Conservation (phyloP, 2,888 invertebrate species). For the Napeogenes sylphis region DNA sequence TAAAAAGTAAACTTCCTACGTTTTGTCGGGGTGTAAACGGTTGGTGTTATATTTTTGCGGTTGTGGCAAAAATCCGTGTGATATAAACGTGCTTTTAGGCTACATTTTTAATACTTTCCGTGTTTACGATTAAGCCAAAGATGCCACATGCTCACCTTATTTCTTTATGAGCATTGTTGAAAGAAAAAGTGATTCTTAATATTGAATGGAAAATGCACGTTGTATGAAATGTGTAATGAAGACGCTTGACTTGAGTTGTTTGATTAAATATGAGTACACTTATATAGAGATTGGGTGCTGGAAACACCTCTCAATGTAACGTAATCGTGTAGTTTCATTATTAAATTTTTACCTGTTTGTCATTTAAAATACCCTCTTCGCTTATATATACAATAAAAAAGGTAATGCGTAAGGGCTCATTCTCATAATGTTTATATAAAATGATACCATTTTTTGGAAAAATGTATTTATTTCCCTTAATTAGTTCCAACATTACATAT, state of each 20-base stretch:
- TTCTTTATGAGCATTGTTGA: conserved; percentile 24
- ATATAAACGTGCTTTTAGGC: conserved; percentile 18
- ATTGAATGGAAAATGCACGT: background rate
- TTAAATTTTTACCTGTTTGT: too few relatives aligned
- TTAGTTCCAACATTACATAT: too few relatives aligned
- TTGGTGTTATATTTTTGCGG: background rate
- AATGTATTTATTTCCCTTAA: too few relatives aligned
- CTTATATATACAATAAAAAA: too few relatives aligned
- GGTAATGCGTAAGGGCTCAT: too few relatives aligned
- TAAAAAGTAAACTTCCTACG: conserved; percentile 1
- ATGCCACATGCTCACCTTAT: conserved; percentile 16
- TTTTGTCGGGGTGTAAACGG: background rate
- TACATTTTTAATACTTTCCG: conserved; percentile 24
- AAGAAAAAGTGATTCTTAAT: conserved; percentile 18
- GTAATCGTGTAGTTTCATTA: too few relatives aligned
- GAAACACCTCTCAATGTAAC: too few relatives aligned
- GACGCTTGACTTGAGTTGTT: background rate
- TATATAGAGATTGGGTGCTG: background rate
- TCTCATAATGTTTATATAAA: too few relatives aligned
- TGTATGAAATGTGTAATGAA: conserved; percentile 1
- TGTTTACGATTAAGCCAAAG: conserved; percentile 17
- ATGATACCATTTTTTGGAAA: too few relatives aligned
- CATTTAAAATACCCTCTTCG: too few relatives aligned
- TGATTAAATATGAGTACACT: background rate
- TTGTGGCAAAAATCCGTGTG: conserved; percentile 6